Conservation (phyloP, 2,797 vertebrate species). For the Pseudochirops corinnae region DNA sequence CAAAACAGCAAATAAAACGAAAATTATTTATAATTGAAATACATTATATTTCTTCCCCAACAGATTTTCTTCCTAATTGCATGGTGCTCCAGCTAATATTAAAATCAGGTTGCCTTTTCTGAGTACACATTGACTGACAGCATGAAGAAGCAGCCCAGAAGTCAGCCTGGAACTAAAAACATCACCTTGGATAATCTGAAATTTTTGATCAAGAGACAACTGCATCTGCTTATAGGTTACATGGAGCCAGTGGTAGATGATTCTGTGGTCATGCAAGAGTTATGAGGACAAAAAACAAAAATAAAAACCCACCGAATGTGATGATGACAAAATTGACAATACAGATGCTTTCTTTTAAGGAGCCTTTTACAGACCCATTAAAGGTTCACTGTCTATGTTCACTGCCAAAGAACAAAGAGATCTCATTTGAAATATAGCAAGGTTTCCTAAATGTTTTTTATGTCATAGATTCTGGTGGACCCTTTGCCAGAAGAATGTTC, state of each 20-base stretch:
- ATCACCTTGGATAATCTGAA: background rate
- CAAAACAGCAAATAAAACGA: conserved; percentile 18
- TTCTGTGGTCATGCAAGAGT: background rate
- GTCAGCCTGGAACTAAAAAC: conserved; percentile 29
- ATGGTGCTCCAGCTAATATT: conserved; percentile 49
- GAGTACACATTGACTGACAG: background rate
- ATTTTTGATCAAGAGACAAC: background rate
- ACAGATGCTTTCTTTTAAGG: conserved; percentile 17
- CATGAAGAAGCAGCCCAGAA: background rate
- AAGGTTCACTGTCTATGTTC: background rate
- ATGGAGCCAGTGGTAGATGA: background rate
- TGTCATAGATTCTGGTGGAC: background rate
- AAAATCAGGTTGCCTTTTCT: conserved; percentile 33
- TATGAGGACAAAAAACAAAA: background rate
- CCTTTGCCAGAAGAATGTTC: background rate
- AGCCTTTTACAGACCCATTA: background rate
- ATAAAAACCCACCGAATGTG: background rate
- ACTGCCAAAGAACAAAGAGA: conserved; percentile 23
- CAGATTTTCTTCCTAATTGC: conserved; percentile 20
- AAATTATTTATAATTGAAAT: background rate
- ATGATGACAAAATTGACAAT: background rate
- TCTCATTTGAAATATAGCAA: background rate
- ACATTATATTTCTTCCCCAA: conserved; percentile 2
- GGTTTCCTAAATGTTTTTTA: background rate
- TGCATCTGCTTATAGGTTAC: background rate